phyloP scores from a whole-genome alignment of 1,140 invertebrate genomes.

The Lasaia peninsularis region DNA sequence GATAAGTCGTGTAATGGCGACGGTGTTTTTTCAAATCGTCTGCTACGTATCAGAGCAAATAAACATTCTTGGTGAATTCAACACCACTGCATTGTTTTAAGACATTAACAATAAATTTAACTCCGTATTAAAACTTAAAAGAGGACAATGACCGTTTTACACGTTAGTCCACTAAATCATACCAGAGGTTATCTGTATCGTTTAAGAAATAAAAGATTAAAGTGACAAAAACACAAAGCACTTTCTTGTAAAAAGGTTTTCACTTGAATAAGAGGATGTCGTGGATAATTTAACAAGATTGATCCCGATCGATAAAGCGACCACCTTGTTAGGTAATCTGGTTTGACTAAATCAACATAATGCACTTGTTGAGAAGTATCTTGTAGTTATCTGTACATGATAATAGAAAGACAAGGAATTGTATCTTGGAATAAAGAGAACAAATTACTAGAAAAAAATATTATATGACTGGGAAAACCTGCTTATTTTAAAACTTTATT shows the following conservation, averaged over 20 bases:
- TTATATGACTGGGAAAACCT: too few species aligned
- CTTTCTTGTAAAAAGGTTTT: neutral
- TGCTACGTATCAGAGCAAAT: conserved; percentile 1
- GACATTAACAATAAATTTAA: conserved; percentile 11
- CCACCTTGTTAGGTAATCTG: neutral
- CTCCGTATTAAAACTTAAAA: conserved; percentile 19
- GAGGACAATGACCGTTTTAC: conserved; percentile 70
- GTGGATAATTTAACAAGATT: neutral
- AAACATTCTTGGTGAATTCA: conserved; percentile 1
- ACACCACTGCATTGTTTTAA: conserved; percentile 3
- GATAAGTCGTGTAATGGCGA: conserved; percentile 42
- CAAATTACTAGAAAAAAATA: too few species aligned
- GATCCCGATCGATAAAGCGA: neutral
- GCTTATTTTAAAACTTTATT: too few species aligned
- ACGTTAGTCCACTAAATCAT: conserved; percentile 69
- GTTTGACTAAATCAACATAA: too few species aligned
- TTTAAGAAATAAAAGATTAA: neutral
- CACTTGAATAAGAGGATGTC: neutral
- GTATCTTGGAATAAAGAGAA: too few species aligned
- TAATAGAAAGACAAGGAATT: too few species aligned
- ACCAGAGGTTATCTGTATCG: conserved; percentile 6
- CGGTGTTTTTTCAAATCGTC: conserved; percentile 31
- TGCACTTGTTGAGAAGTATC: too few species aligned
- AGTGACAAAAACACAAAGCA: conserved; percentile 10
- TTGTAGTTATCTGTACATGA: too few species aligned